Conservation (phyloP, 2,113 vertebrate genomes). For the Eubucco bourcierii region DNA sequence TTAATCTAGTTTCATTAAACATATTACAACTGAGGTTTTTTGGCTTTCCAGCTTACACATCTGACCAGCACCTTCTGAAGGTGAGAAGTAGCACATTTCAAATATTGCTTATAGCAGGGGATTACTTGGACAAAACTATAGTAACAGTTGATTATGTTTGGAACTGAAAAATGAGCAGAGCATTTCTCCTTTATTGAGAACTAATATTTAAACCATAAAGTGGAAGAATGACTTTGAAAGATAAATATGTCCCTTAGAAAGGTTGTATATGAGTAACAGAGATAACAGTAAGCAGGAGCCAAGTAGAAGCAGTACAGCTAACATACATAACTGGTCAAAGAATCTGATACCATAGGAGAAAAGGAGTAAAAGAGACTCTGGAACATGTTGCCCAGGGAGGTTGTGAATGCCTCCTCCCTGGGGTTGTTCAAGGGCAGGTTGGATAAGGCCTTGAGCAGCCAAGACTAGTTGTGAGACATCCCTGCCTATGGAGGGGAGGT, state of each 20-base stretch:
- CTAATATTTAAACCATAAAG: background rate
- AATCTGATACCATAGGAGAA: background rate
- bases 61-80: background rate
- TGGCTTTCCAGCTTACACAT: background rate
- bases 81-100: background rate
- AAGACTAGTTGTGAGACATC: no score
- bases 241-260: background rate
- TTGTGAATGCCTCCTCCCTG: no score
- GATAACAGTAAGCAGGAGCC: background rate
- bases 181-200: background rate
- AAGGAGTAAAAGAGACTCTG: background rate
- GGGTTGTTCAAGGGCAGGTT: no score
- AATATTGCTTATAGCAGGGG: background rate
- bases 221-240: background rate
- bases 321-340: background rate
- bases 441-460: no score
- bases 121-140: background rate
- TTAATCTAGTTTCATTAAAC: background rate
- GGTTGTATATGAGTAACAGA: background rate
- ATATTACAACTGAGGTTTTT: background rate
- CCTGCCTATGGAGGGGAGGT: no score
- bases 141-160: background rate
- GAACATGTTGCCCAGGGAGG: no score
- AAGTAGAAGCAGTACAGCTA: background rate
- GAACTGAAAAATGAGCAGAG: background rate